Base-by-base conservation (phyloP, 2,888 invertebrate genomes). In the Mimachlamys varia region DNA sequence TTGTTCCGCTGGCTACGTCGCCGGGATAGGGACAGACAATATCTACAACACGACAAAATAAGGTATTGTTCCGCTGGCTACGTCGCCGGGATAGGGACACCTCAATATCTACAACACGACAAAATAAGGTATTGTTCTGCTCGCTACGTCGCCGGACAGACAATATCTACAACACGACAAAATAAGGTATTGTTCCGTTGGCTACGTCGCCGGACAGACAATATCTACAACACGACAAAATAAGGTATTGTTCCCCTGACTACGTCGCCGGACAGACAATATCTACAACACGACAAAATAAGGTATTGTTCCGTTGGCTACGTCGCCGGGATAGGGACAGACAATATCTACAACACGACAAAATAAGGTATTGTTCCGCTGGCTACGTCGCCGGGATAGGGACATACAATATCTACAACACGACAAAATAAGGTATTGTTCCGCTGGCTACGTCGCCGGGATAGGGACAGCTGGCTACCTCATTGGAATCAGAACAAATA, bases 401-500 rank as follows among this genome's bases (percentile, higher is more conserved):
- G 10, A 62, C 62, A 62, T n/a, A 62, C 62, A 22, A 62, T 62
- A 62, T 62, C 62, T 62, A 62, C 22, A 62, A 62, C 22, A 62
- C 22, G 22, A 62, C 62, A 62, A 62, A 7, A 62, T 22, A 0
- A 62, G 17, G 17, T 10, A 62, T 22, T 22, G 22, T 44, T 44
- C 44, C 7, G n/a, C n/a, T 22, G n/a, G 7, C 22, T 22, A n/a
- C 62, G n/a, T n/a, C n/a, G n/a, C n/a, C n/a, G n/a, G n/a, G n/a
- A n/a, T n/a, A n/a, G n/a, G n/a, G n/a, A n/a, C 44, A 0, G n/a
- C n/a, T 22, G n/a, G 7, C 22, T 22, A 62, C 62, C 62, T 44
- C 44, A 62, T n/a, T n/a, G n/a, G 62, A n/a, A 62, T 62, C 62
- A 62, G 62, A n/a, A 62, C 62, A 62, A 62, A 62, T n/a, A 62